A percentile compares a stretch with the other conserved stretches of the same genome.
Conservation (phyloP, 2,797 vertebrate genomes). For the Sebastes hopkinsi region DNA sequence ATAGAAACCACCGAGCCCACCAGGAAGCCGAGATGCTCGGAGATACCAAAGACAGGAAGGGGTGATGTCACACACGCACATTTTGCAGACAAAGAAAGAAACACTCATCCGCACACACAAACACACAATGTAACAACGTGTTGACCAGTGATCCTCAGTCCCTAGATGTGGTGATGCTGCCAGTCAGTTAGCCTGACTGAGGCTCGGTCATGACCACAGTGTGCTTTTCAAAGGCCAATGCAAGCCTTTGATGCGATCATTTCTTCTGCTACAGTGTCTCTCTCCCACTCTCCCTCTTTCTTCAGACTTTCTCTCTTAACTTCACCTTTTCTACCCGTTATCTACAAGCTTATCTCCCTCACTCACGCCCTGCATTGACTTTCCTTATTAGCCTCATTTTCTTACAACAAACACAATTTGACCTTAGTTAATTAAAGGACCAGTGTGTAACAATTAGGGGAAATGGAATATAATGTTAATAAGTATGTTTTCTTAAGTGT, state of each 20-base stretch:
- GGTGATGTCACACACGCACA: background rate
- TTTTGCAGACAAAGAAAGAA: background rate
- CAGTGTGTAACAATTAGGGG: no score
- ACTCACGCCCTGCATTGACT: background rate
- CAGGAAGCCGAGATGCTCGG: conserved; percentile 57
- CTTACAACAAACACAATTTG: background rate
- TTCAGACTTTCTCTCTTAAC: conserved; percentile 7
- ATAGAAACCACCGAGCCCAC: conserved; percentile 69
- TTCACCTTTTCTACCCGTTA: background rate
- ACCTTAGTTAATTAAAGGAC: background rate
- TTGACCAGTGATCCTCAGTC: conserved; percentile 27
- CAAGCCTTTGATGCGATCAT: conserved; percentile 53
- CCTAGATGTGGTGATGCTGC: conserved; percentile 27
- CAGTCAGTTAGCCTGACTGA: conserved; percentile 15
- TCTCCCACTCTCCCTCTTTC: background rate
- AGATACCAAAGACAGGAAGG: conserved; percentile 28
- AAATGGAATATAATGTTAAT: no score
- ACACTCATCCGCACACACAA: background rate
- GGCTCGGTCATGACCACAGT: conserved; percentile 42
- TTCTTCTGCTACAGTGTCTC: background rate
- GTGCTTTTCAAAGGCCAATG: conserved; percentile 43
- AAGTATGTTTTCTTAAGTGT: no score
- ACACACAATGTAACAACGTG: background rate
- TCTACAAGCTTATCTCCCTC: background rate
- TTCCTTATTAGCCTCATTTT: background rate